A percentile compares a stretch with the other conserved stretches of the same genome.
Conservation (phyloP, 2,113 vertebrate species). For the Scatophagus argus region DNA sequence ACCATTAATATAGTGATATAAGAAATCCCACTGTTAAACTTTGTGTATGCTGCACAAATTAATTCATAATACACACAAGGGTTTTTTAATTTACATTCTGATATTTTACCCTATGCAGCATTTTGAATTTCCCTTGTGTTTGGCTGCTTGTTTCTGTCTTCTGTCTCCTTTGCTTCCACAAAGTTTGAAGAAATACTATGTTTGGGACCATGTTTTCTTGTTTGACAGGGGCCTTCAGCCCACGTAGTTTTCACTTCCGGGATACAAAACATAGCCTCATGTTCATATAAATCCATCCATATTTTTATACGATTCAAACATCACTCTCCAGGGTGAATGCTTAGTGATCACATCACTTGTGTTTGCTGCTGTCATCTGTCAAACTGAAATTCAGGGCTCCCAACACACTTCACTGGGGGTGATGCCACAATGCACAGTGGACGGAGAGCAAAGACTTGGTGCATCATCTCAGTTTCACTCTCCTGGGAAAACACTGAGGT, state of each 20-base stretch:
- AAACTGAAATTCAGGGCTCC: constrained; percentile 1
- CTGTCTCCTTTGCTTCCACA: not conserved
- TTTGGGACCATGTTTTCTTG: constrained; percentile 1
- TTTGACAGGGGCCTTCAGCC: not conserved
- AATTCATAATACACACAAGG: not conserved
- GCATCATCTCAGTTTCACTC: not conserved
- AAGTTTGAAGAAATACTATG: not conserved
- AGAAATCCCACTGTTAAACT: not conserved
- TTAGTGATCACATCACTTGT: not conserved
- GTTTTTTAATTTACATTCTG: not conserved
- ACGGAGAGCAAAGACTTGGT: not conserved
- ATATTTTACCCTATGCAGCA: not conserved
- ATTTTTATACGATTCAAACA: not conserved
- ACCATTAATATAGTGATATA: not conserved
- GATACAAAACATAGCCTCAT: not conserved
- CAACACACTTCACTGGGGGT: constrained; percentile 1
- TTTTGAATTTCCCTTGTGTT: not conserved
- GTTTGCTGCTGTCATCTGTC: constrained; percentile 11
- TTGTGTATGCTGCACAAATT: not conserved
- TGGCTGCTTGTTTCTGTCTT: not conserved
- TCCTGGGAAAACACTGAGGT: constrained; percentile 20
- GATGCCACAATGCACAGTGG: not conserved
- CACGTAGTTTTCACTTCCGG: not conserved
- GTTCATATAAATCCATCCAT: too few species aligned
- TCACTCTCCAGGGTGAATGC: not conserved